Base-by-base conservation (phyloP, 2,888 invertebrate species). In the Rhabditophanes sp. region DNA sequence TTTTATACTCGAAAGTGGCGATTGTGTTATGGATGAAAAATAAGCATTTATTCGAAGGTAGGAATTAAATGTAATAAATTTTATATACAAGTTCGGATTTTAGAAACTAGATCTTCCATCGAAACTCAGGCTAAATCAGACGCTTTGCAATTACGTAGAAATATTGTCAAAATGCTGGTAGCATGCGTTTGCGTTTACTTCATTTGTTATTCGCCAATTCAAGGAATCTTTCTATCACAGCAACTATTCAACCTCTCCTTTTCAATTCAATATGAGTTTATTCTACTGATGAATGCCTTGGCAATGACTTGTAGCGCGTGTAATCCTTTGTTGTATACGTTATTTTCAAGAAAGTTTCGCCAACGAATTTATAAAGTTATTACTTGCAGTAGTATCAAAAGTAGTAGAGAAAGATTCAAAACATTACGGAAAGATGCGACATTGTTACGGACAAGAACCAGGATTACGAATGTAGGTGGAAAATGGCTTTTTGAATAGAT, bases 91-190 rank as follows among this genome's bases (percentile, higher is more conserved):
- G 5, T 33, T 33, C 6, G 3, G 12, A 11, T 24, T 37, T n/a
- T 25, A 37, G 37, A 25, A n/a, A 32, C 37, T 20, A 35, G 22
- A 18, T 32, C 37, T 5, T 9, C 24, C 14, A 26, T 17, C 23
- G 43, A 41, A 15, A 30, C 24, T 2, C 24, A 18, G 12, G 37
- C 41, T 5, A 35, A 41, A n/a, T 35, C 43, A 12, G 57, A 57
- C 19, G 46, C 53, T 5, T 36, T 57, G 19, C 36, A 43, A 22
- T 57, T 46, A 16, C 36, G 60, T 14, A 39, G 60, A 18, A 55
- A 46, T 21, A 69, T 71, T 15, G 67, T 71, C n/a, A 69, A 69
- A 46, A 70, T 70, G 69, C 49, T 70, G 22, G 64, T 68, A 2
- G 66, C 68, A 4, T 68, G 69, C 46, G 68, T 69, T 1, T 44